Conservation (phyloP, 2,888 invertebrate species). For the Euplagia quadripunctaria region DNA sequence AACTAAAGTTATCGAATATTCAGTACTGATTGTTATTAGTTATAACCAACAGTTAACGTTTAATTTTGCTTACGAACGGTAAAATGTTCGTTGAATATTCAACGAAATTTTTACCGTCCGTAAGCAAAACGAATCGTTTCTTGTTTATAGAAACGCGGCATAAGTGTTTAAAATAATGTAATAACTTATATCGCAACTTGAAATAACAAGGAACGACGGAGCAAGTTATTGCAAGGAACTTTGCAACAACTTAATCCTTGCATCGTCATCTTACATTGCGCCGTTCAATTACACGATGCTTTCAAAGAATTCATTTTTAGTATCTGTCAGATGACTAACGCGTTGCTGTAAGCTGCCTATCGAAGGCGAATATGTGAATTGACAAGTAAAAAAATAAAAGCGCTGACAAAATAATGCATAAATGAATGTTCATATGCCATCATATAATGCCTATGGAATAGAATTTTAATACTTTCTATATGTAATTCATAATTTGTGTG, state of each 20-base stretch:
- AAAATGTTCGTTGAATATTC: too few species aligned
- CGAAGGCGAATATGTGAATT: not conserved
- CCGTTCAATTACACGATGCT: not conserved
- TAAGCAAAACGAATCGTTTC: too few species aligned
- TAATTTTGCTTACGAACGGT: too few species aligned
- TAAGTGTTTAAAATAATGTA: not conserved
- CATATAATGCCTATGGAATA: not conserved
- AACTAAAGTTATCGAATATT: too few species aligned
- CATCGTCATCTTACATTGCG: not conserved
- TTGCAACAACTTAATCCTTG: not conserved
- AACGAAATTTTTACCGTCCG: too few species aligned
- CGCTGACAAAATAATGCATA: not conserved
- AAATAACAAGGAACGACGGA: not conserved
- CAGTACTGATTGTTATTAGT: not conserved
- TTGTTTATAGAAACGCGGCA: too few species aligned
- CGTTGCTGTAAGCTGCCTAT: conserved; percentile 15
- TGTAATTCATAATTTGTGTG: not conserved
- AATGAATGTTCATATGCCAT: not conserved
- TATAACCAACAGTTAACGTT: not conserved
- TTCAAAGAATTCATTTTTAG: not conserved
- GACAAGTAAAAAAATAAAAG: not conserved
- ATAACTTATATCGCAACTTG: not conserved
- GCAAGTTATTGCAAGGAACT: not conserved
- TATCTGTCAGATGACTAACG: not conserved
- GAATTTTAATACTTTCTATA: not conserved